Base-by-base conservation (phyloP, 2,888 invertebrate genomes). In the Cephalotes varians region DNA sequence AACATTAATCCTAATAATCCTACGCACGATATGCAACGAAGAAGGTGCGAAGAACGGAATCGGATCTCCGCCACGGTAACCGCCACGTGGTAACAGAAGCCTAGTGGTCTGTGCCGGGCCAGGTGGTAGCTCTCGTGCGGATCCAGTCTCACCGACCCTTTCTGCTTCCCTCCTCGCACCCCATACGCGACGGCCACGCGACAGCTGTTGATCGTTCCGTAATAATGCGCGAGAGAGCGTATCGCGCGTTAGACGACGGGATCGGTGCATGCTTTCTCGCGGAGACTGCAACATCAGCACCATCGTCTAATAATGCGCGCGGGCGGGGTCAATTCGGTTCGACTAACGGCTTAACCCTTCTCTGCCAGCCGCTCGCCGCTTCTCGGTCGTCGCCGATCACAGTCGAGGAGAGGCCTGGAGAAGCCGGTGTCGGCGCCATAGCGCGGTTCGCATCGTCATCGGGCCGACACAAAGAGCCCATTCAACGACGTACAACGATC, bases 401-500 rank as follows among this genome's bases (percentile, higher is more conserved):
- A n/a, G 40, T 25, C 71, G 71, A 69, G 31, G n/a, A 25, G 31
- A 47, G 47, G 65, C 25, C 18, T 15, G 9, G 49, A 44, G 58
- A 21, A 49, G n/a, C 34, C 40, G 64, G 40, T 64, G 49, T 65
- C 74, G 72, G 49, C 85, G 69, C 51, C 79, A 60, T 37, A 56
- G 37, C 51, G 60, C 56, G 21, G 18, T 28, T 83, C 81, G 82
- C 86, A 77, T 76, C 86, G 51, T 77, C 83, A 2, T 69, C 90
- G 81, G 85, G n/a, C 82, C 83, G 74, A 88, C 90, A 91, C 91
- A 91, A 91, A 90, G 89, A 85, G 84, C 86, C 84, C 86, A 89
- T 91, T 91, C 89, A 90, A 76, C 81, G 65, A 79, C 79, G 87
- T 88, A 89, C 90, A 91, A 91, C 90, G 85, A 88, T 77, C 84